Evolutionary conservation across 2,113 vertebrate genomes (phyloP), one percentile per base, ranked within the genome.

Genomic region (Todiramphus chloris): DNA sequence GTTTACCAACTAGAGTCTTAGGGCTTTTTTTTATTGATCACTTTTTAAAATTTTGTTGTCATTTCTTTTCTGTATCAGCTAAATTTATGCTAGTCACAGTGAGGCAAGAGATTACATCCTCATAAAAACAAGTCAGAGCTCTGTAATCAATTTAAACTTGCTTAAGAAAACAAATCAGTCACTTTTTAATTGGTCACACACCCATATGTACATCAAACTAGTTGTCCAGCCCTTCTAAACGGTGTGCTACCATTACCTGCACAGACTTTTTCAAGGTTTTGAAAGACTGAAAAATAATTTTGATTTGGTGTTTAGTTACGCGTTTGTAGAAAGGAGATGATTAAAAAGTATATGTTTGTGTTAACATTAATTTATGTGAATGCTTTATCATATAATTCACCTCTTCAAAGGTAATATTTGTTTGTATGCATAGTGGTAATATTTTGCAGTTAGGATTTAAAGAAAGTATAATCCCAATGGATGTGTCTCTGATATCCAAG

Each of bases 161-260:
- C 62, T 28, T 74, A 70, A 80, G 68, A 96, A 96, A 93, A 43
- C n/a, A 37, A 50, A 21, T 87, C 56, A 77, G 90, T 96, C 81
- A 93, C 94, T 95, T 97, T 93, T 94, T 90, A 95, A 90, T 94
- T 82, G 93, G 27, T 90, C 48, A 30, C n/a, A 62, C 83, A 41
- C 82, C 68, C 44, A 48, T 53, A 33, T 18, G 27, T 77, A 70
- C n/a, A 39, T 95, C 50, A 62, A 11, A 16, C 39, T 74, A 63
- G 14, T 48, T 81, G 56, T 95, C 37, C 35, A 72, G 53, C 44
- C 39, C 4, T 85, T 46, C 39, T 95, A 31, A 83, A 62, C 27
- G 88, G 28, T 59, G 13, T 53, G 44, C 30, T 70, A 18, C 46
- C 12, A 70, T 58, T 50, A 43, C 23, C 41, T 83, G 53, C 74